phyloP scores from a whole-genome alignment of 2,113 vertebrate genomes.

The Platysteira castanea region DNA sequence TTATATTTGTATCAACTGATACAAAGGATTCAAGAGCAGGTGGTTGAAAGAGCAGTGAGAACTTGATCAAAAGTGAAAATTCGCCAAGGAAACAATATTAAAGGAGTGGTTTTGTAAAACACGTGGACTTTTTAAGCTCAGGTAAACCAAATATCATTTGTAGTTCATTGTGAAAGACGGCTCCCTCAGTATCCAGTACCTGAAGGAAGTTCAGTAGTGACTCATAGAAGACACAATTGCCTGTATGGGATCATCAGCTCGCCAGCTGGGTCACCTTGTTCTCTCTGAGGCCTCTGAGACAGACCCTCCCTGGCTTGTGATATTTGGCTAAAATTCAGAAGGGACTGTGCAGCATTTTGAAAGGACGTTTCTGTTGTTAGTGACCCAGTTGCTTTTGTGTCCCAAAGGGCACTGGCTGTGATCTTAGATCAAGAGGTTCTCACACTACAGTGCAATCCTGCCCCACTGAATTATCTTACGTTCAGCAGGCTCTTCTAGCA shows the following conservation, averaged over 20 bases:
- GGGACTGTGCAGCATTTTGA: background rate
- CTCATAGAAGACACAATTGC: background rate
- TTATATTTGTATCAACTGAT: background rate
- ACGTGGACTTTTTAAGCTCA: background rate
- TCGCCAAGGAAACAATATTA: background rate
- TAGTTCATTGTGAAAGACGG: background rate
- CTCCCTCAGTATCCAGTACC: background rate
- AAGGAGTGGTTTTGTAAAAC: background rate
- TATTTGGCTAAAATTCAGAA: background rate
- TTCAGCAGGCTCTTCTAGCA: background rate
- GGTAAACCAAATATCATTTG: background rate
- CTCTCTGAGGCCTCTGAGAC: background rate
- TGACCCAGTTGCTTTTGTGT: background rate
- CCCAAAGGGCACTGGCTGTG: background rate
- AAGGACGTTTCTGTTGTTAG: background rate
- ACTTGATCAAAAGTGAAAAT: background rate
- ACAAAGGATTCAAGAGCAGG: background rate
- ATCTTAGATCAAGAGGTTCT: background rate
- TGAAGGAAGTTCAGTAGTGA: background rate
- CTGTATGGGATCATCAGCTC: background rate
- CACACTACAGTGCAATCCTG: fast-evolving
- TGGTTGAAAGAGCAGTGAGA: background rate
- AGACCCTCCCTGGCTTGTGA: background rate
- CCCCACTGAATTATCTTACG: background rate
- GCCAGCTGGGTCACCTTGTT: fast-evolving